Conservation (phyloP, 2,113 vertebrate genomes). For the Himantopus leucocephalus region DNA sequence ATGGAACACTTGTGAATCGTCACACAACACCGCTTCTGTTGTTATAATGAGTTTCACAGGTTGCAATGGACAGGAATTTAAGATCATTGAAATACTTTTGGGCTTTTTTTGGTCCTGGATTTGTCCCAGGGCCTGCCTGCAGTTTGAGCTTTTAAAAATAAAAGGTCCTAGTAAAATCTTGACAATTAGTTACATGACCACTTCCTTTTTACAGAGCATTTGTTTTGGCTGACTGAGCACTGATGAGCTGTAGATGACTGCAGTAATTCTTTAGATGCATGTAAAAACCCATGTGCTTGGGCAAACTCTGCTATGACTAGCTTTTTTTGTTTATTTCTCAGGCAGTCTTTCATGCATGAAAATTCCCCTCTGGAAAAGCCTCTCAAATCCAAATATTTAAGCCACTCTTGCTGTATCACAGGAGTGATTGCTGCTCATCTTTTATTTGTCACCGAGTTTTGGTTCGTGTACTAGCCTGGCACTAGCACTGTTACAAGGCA, state of each 20-base stretch:
- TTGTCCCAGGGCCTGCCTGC: not conserved
- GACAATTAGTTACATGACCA: not conserved
- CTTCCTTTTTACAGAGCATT: not conserved
- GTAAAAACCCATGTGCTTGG: not conserved
- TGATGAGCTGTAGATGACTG: not conserved
- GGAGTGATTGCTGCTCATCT: not conserved
- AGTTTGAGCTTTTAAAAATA: not conserved
- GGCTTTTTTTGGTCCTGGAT: not conserved
- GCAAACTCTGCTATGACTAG: not conserved
- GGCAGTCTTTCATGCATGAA: not conserved
- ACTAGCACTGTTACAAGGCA: not conserved
- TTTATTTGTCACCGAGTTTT: not conserved
- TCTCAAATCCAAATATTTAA: not conserved
- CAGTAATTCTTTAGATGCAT: not conserved
- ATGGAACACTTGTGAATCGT: not conserved
- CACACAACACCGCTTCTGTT: not conserved
- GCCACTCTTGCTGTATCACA: not conserved
- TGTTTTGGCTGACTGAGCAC: not conserved
- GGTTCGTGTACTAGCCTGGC: not conserved
- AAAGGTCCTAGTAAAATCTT: not conserved
- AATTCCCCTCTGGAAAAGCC: not conserved
- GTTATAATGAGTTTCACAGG: conserved; percentile 4
- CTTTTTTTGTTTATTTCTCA: not conserved
- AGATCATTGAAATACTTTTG: not conserved
- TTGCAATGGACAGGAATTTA: not conserved